Conservation (phyloP, 2,888 invertebrate genomes). For the Frankliniella intonsa region DNA sequence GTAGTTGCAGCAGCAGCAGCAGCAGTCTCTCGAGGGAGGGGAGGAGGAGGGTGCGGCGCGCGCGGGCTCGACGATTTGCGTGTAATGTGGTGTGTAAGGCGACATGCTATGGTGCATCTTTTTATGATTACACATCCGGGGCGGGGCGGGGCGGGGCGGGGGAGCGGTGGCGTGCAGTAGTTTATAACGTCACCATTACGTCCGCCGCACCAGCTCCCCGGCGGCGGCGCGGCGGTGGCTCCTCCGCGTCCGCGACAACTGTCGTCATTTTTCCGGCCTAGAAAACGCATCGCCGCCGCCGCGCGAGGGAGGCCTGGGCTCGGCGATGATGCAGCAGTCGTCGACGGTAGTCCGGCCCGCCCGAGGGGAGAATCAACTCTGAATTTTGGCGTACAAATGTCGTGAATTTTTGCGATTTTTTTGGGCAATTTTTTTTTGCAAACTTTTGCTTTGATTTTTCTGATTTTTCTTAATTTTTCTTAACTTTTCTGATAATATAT, state of each 20-base stretch:
- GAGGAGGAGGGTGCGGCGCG: not conserved
- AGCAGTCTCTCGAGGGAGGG: not conserved
- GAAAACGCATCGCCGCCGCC: too few relatives aligned
- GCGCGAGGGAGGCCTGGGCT: too few relatives aligned
- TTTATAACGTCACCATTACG: not conserved
- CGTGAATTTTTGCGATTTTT: too few relatives aligned
- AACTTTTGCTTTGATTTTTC: too few relatives aligned
- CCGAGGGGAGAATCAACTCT: too few relatives aligned
- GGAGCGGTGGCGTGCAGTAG: not conserved
- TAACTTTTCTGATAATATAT: too few relatives aligned
- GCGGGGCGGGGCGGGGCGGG: not conserved
- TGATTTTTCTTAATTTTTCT: too few relatives aligned
- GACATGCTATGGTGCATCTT: slow-evolving; percentile 15
- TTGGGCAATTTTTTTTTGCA: too few relatives aligned
- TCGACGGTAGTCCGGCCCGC: too few relatives aligned
- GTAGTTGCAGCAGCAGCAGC: not conserved
- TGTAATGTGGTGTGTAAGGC: slow-evolving; percentile 26
- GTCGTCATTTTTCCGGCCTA: not conserved
- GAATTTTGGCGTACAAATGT: too few relatives aligned
- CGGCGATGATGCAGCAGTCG: too few relatives aligned
- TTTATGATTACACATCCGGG: slow-evolving; percentile 17
- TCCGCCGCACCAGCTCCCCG: not conserved
- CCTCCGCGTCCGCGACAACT: not conserved
- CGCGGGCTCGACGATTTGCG: slow-evolving; percentile 1
- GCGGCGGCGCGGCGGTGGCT: not conserved